These are phyloP conservation scores for Muraenolepis orangiensis DNA, from an alignment of 2,797 vertebrate species.

Conservation along the genomic window DNA sequence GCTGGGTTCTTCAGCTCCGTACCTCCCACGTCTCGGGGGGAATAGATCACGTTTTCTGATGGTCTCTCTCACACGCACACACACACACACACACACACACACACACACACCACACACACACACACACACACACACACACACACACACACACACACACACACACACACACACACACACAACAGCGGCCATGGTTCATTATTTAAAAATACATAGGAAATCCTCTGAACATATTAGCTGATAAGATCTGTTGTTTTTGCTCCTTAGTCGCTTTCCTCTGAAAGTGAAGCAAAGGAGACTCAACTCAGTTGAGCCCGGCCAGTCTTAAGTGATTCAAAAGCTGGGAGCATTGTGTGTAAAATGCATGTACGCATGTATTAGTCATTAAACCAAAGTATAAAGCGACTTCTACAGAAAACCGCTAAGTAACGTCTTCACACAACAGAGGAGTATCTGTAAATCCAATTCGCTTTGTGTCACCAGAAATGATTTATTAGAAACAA, in stretches of 20 bases:
- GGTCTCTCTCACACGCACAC: too few species aligned
- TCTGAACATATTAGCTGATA: slow-evolving; percentile 10
- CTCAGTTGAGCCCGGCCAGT: slow-evolving; percentile 14
- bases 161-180: too few species aligned
- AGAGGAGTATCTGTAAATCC: slow-evolving; percentile 32
- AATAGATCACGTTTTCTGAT: background rate
- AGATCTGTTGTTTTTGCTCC: background rate
- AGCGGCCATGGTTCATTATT: background rate
- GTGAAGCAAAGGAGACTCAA: slow-evolving; percentile 16
- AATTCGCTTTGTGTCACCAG: slow-evolving; percentile 49
- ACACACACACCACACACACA: too few species aligned
- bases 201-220: background rate
- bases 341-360: background rate
- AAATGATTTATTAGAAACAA: slow-evolving; percentile 65
- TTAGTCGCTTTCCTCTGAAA: background rate
- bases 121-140: too few species aligned
- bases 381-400: slow-evolving; percentile 1
- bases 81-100: too few species aligned
- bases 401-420: background rate
- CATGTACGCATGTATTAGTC: background rate
- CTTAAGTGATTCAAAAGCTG: background rate
- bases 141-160: too few species aligned
- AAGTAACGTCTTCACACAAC: slow-evolving; percentile 28
- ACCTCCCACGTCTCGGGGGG: background rate
- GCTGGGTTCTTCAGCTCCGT: background rate